Evolutionary conservation across 2,888 invertebrate genomes (phyloP), one percentile per base, ranked within the genome.

Genomic region (Aporophyla lueneburgensis): DNA sequence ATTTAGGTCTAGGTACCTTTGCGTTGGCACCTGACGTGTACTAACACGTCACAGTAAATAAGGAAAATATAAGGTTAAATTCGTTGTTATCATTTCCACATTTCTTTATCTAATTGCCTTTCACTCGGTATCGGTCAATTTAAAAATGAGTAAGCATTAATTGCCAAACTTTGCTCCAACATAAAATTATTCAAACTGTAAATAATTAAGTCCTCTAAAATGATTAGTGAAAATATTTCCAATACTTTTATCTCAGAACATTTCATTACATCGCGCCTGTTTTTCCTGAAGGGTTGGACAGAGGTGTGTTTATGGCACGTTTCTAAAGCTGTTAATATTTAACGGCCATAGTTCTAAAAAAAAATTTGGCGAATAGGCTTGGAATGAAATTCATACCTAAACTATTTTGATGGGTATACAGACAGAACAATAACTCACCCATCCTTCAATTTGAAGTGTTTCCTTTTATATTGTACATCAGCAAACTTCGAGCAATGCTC

Each of bases 381-480:
- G 1, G 21, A 33, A 33, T 61, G 21, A 33, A 33, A 61, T 33
- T 21, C 61, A 33, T 7, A 53, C 9, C 7, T 53, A 33, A 61
- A 33, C 21, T 21, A 40, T 40, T 33, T 40, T 14, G 21, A n/a
- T 7, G 7, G 40, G 14, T 5, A 62, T 16, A 62, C 5, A 61
- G 14, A 40, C n/a, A 16, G n/a, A n/a, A 40, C 7, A 14, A 16
- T 9, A 62, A 63, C 92, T 92, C 76, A 95, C 94, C 66, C 21
- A 54, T 84, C 70, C 9, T 68, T 81, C 7, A 71, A 70, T 76
- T 86, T 89, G 21, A 69, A 65, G 14, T 86, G 80, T 67, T 91
- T 93, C 6, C 78, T 77, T 84, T 91, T 94, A 75, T 91, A 96
- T n/a, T 89, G 87, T 5, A 92, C 75, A 86, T 95, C 93, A 0